These are phyloP conservation scores for Holocentrus rufus DNA, from an alignment of 2,797 vertebrate species.

Conservation along the genomic window DNA sequence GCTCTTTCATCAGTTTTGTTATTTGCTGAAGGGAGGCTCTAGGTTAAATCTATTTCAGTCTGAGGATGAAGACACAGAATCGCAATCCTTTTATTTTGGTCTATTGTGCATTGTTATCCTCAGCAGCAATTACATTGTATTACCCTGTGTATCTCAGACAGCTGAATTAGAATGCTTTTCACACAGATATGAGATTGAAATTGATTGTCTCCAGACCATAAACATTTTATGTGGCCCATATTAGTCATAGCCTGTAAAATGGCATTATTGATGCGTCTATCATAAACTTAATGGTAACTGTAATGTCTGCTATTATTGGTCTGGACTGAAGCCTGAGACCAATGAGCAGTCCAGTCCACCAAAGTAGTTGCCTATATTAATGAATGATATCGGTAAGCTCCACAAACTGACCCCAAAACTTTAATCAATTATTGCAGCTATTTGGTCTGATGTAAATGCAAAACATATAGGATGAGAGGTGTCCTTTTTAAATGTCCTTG, in stretches of 20 bases:
- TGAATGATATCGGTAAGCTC: not conserved
- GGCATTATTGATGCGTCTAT: not conserved
- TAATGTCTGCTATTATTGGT: not conserved
- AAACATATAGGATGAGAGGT: too few relatives aligned
- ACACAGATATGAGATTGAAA: constrained; percentile 10
- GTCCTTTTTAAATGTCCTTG: too few relatives aligned
- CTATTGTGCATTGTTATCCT: constrained; percentile 34
- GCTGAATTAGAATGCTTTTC: constrained; percentile 15
- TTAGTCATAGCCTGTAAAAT: constrained; percentile 9
- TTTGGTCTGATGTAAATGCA: too few relatives aligned
- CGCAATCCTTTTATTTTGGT: constrained; percentile 16
- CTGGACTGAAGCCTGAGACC: not conserved
- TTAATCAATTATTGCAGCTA: too few relatives aligned
- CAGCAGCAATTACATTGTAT: constrained; percentile 1
- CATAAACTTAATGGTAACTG: not conserved
- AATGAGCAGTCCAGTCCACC: not conserved
- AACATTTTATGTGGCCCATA: constrained; percentile 16
- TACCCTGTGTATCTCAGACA: not conserved
- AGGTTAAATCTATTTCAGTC: constrained; percentile 58
- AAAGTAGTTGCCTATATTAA: not conserved
- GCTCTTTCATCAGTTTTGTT: constrained; percentile 49
- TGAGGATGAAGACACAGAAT: constrained; percentile 42
- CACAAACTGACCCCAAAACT: not conserved
- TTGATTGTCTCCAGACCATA: constrained; percentile 4
- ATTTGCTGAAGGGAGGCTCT: constrained; percentile 56